A percentile compares a stretch with the other conserved stretches of the same genome.
Conservation (phyloP, 2,888 invertebrate species). For the Oxycera nigricornis region DNA sequence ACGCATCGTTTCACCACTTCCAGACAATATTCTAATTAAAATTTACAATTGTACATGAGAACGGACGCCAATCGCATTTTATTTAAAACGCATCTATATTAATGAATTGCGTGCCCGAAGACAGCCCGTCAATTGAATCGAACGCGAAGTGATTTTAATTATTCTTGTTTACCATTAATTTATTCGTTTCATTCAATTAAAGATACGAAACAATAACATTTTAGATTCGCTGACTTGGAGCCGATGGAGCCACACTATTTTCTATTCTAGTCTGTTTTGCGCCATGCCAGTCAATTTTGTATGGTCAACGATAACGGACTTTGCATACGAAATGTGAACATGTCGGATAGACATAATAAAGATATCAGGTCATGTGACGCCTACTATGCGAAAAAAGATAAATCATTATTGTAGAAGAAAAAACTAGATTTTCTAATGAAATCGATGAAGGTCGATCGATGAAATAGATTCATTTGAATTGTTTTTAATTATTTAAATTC, state of each 20-base stretch:
- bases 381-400: neutral
- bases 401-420: neutral
- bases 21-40: neutral
- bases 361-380: neutral
- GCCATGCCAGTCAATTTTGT: neutral
- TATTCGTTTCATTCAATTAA: neutral
- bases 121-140: neutral
- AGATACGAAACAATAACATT: neutral
- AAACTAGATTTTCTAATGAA: slow-evolving; percentile 2
- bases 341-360: neutral
- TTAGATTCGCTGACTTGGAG: neutral
- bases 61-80: neutral
- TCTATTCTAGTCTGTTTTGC: neutral
- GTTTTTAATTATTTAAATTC: neutral
- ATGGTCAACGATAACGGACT: neutral
- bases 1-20: neutral
- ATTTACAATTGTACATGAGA: neutral
- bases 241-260: neutral
- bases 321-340: neutral
- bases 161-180: slow-evolving; percentile 6
- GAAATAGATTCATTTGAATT: neutral
- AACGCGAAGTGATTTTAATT: neutral
- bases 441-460: neutral
- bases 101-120: neutral
- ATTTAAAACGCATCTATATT: neutral